A percentile compares a stretch with the other conserved stretches of the same genome.
These are phyloP conservation scores for Sus scrofa DNA, from an alignment of 2,113 vertebrate species.

Conservation along the genomic window T2T-Sscrofa CM000819.6:80963501-80964000, in stretches of 20 bases:
- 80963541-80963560: too few relatives aligned
- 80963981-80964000: background rate
- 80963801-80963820: background rate
- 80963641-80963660: too few relatives aligned
- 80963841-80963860: background rate
- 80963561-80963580: too few relatives aligned
- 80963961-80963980: background rate
- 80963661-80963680: too few relatives aligned
- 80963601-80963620: too few relatives aligned
- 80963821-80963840: background rate
- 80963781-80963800: background rate
- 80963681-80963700: too few relatives aligned
- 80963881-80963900: background rate
- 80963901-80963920: background rate
- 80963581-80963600: too few relatives aligned
- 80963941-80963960: background rate
- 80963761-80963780: constrained; percentile 13
- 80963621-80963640: too few relatives aligned
- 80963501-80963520: too few relatives aligned
- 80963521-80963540: too few relatives aligned
- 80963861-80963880: background rate
- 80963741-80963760: background rate
- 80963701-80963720: too few relatives aligned
- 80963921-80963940: background rate
- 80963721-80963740: background rate